Percentiles rank a stretch among this genome's conserved stretches.
phyloP scores from a whole-genome alignment of 2,888 invertebrate species.

The Drosophila prolongata region DNA sequence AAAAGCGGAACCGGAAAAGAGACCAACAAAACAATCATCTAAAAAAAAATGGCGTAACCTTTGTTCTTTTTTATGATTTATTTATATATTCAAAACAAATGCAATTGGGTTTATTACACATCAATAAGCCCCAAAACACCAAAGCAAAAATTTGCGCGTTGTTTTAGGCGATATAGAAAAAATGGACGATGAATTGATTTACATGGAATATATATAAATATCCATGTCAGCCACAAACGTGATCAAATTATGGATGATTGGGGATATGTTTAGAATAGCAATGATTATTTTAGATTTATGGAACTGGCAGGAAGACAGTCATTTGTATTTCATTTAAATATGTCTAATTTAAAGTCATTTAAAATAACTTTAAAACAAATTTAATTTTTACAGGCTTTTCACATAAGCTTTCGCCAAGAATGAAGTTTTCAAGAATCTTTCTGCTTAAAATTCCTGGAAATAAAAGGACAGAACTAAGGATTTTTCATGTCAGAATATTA shows the following conservation, averaged over 20 bases:
- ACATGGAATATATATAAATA: conserved; percentile 38
- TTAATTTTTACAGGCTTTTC: no score
- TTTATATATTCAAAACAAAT: conserved; percentile 83
- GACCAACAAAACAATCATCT: conserved; percentile 43
- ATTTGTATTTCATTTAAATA: no score
- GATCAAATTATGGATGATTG: conserved; percentile 61
- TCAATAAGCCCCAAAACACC: conserved; percentile 64
- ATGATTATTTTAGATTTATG: background rate
- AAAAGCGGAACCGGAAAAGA: conserved; percentile 55
- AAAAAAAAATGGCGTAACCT: conserved; percentile 62
- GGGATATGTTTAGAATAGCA: conserved; percentile 32
- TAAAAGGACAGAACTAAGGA: background rate
- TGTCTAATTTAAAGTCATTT: no score
- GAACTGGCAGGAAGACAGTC: background rate
- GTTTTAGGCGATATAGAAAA: conserved; percentile 17
- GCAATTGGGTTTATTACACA: conserved; percentile 82
- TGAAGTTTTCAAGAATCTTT: no score
- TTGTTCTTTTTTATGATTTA: conserved; percentile 67
- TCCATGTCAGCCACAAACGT: conserved; percentile 54
- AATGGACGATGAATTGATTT: conserved; percentile 34
- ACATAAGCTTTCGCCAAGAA: no score
- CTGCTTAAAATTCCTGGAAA: no score
- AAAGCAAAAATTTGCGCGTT: conserved; percentile 63
- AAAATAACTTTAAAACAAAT: no score
- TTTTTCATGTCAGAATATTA: conserved; percentile 21